Evolutionary conservation across 2,797 vertebrate species (phyloP).

Genomic region (Lophius americanus): DNA sequence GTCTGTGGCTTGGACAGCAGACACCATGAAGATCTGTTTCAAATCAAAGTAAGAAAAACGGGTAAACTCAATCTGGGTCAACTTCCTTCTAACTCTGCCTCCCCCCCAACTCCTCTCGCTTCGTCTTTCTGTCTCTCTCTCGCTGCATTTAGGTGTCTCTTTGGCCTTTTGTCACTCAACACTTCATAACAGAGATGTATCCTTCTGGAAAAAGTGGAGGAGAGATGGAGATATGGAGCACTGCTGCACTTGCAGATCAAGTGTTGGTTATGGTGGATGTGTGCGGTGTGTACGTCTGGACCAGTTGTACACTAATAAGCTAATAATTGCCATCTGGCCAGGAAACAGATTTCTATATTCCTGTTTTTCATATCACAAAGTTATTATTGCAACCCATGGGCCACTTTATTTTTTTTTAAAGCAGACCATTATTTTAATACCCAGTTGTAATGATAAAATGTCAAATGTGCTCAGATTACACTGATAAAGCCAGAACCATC

Average conservation of each 20-base stretch:
- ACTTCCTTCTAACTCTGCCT: constrained; percentile 33
- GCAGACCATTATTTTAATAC: constrained; percentile 41
- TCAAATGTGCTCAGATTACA: constrained; percentile 51
- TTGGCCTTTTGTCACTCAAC: constrained; percentile 66
- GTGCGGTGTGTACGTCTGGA: constrained; percentile 44
- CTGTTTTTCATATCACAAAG: constrained; percentile 56
- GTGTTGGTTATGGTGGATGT: constrained; percentile 14
- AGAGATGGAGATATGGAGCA: constrained; percentile 29
- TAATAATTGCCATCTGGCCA: constrained; percentile 74
- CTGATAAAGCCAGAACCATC: constrained; percentile 42
- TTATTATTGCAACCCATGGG: constrained; percentile 40
- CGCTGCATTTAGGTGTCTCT: constrained; percentile 49
- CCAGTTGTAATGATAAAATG: constrained; percentile 57
- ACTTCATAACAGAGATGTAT: constrained; percentile 63
- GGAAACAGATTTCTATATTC: constrained; percentile 62
- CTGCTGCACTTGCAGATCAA: constrained; percentile 6
- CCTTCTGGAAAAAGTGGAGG: constrained; percentile 45
- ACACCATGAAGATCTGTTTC: constrained; percentile 68
- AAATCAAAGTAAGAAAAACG: constrained; percentile 70
- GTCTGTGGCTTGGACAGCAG: constrained; percentile 62
- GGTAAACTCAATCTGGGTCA: constrained; percentile 62
- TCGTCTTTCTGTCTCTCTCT: constrained; percentile 46
- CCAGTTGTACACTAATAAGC: constrained; percentile 74
- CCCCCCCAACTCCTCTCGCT: constrained; percentile 33
- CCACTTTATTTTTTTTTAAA: constrained; percentile 17